phyloP scores from a whole-genome alignment of 2,113 vertebrate genomes.

The Rattus norvegicus region GRCr8 NC_086033.1:6908501-6909000 shows the following conservation, averaged over 20 bases:
- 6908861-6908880: neutral
- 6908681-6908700: neutral
- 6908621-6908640: neutral
- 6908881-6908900: slow-evolving; percentile 3
- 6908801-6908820: neutral
- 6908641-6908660: neutral
- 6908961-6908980: neutral
- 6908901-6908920: neutral
- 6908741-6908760: neutral
- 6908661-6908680: neutral
- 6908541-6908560: neutral
- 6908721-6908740: neutral
- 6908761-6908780: neutral
- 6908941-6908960: neutral
- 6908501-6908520: neutral
- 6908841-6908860: slow-evolving; percentile 35
- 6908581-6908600: neutral
- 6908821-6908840: neutral
- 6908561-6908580: neutral
- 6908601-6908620: neutral
- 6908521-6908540: slow-evolving; percentile 10
- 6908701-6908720: neutral
- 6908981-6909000: neutral
- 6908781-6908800: neutral
- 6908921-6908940: neutral